phyloP scores from a whole-genome alignment of 2,113 vertebrate species.

The Tupaia chinensis region DNA sequence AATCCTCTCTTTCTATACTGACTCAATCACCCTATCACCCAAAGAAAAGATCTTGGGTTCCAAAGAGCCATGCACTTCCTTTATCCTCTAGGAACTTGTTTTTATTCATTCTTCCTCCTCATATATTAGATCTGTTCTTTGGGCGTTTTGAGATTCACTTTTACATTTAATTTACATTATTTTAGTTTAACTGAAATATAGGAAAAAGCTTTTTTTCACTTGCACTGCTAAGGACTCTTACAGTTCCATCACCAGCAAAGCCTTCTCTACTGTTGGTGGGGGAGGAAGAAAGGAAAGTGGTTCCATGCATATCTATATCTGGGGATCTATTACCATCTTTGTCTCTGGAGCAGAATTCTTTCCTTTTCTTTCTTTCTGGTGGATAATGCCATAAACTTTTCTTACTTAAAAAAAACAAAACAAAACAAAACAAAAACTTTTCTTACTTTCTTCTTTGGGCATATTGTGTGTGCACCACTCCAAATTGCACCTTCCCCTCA shows the following conservation, averaged over 20 bases:
- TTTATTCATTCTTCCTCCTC: neutral
- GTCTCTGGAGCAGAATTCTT: conserved; percentile 2
- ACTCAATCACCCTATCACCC: neutral
- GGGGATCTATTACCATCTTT: neutral
- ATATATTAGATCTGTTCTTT: neutral
- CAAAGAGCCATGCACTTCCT: neutral
- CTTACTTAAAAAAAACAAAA: neutral
- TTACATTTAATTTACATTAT: conserved; percentile 21
- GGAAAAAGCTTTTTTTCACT: too few relatives aligned
- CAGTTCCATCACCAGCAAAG: neutral
- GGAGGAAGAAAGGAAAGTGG: neutral
- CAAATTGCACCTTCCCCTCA: neutral
- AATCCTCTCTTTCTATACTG: neutral
- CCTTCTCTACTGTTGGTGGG: neutral
- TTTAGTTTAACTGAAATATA: neutral
- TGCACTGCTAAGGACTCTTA: neutral
- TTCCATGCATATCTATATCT: neutral
- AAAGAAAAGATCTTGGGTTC: neutral
- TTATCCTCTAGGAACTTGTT: neutral
- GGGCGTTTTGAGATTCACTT: neutral
- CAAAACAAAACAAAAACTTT: neutral
- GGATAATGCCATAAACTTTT: neutral
- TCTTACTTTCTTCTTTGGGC: neutral
- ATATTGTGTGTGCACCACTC: neutral
- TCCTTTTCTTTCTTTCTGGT: neutral